Evolutionary conservation across 92 coral and sea anemone genomes (phyloP).

Genomic region (Pocillopora grandis): DNA sequence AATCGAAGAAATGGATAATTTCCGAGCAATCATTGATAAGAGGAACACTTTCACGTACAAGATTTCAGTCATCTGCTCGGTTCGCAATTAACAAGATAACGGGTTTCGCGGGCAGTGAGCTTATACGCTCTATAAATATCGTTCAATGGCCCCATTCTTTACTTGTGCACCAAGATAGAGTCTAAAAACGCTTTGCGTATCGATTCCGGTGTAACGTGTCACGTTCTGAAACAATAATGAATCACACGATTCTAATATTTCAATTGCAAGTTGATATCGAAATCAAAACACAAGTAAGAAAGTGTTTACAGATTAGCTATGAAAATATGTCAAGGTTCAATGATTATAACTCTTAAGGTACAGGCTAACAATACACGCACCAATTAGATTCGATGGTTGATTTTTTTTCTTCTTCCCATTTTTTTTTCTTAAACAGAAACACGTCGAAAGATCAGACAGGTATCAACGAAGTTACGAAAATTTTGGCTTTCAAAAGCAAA

Average conservation of each 20-base stretch:
- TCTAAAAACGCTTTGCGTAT: background rate
- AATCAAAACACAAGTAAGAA: constrained; percentile 29
- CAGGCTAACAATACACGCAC: constrained; percentile 22
- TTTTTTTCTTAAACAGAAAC: background rate
- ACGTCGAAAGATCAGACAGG: background rate
- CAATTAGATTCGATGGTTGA: no score
- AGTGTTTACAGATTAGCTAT: constrained; percentile 43
- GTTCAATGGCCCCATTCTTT: constrained; percentile 1
- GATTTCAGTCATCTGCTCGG: background rate
- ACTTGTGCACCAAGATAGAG: background rate
- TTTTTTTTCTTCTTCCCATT: background rate
- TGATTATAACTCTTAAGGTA: constrained; percentile 5
- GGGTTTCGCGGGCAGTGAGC: constrained; percentile 1
- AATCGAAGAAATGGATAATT: constrained; percentile 15
- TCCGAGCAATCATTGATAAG: constrained; percentile 16
- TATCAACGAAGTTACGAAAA: background rate
- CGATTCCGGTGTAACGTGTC: background rate
- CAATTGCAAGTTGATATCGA: constrained; percentile 4
- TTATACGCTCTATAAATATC: background rate
- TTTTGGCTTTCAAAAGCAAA: background rate
- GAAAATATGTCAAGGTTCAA: constrained; percentile 29
- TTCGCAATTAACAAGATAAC: constrained; percentile 36
- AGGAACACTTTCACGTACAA: constrained; percentile 10
- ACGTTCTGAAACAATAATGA: background rate
- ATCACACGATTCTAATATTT: constrained; percentile 8